A percentile compares a stretch with the other conserved stretches of the same genome.
Evolutionary conservation across 2,888 invertebrate genomes (phyloP).

Genomic region (Beris morrisii): DNA sequence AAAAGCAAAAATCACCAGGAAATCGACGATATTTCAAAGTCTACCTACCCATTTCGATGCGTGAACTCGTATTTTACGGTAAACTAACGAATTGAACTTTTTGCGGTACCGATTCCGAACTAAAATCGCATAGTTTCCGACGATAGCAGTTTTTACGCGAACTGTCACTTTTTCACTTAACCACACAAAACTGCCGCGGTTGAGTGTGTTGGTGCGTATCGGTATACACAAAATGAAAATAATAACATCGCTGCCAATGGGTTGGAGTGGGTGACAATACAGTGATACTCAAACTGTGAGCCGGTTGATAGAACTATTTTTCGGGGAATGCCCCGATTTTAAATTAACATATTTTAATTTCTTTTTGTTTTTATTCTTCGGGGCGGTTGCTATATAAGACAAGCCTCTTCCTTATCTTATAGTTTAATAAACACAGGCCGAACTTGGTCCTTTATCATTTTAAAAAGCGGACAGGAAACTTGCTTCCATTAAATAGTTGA

Average conservation of each 20-base stretch:
- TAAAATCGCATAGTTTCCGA: constrained; percentile 17
- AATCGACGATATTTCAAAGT: background rate
- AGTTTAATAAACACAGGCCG: too few species aligned
- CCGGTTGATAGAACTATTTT: too few species aligned
- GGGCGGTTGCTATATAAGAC: too few species aligned
- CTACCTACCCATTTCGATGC: constrained; percentile 19
- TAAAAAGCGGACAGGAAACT: too few species aligned
- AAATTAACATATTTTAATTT: too few species aligned
- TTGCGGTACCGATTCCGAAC: background rate
- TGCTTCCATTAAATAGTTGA: too few species aligned
- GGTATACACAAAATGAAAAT: constrained; percentile 8
- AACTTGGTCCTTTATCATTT: too few species aligned
- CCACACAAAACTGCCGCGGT: constrained; percentile 8
- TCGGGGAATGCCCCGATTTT: too few species aligned
- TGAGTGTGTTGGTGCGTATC: constrained; percentile 9
- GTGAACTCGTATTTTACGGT: background rate
- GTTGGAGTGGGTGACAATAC: too few species aligned
- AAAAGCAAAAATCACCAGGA: background rate
- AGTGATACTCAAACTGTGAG: too few species aligned
- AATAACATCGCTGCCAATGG: constrained; percentile 23
- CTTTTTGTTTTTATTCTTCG: too few species aligned
- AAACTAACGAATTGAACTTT: constrained; percentile 10
- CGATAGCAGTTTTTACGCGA: constrained; percentile 23
- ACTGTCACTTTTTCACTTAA: constrained; percentile 13
- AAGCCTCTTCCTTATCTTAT: too few species aligned